phyloP scores from a whole-genome alignment of 2,888 invertebrate species.

The Clostera curtula region DNA sequence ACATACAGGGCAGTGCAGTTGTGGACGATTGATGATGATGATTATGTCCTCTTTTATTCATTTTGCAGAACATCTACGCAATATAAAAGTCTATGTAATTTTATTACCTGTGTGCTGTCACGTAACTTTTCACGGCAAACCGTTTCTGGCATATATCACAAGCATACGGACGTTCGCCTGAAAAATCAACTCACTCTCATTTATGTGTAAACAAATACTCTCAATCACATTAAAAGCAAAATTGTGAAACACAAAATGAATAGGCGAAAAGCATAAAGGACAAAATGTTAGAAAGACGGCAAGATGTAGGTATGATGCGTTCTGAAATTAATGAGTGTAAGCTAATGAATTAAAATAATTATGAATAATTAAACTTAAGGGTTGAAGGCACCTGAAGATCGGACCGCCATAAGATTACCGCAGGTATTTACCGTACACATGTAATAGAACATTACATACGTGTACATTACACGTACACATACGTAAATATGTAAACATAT shows the following conservation, averaged over 20 bases:
- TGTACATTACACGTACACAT: too few relatives aligned
- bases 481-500: too few relatives aligned
- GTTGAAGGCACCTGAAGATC: conserved; percentile 53
- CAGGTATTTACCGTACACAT: too few relatives aligned
- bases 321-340: conserved; percentile 63
- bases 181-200: conserved; percentile 22
- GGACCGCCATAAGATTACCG: too few relatives aligned
- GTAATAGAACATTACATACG: too few relatives aligned
- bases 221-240: conserved; percentile 6
- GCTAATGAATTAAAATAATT: conserved; percentile 52
- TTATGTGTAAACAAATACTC: conserved; percentile 2
- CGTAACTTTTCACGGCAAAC: conserved; percentile 87
- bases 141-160: conserved; percentile 87
- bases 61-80: too few relatives aligned
- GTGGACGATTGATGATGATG: too few relatives aligned
- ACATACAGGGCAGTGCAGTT: too few relatives aligned
- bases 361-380: conserved; percentile 42
- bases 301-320: conserved; percentile 64
- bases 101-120: conserved; percentile 80
- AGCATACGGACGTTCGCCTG: conserved; percentile 84
- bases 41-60: too few relatives aligned
- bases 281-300: conserved; percentile 71
- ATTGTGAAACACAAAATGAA: conserved; percentile 18
- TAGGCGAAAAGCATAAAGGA: conserved; percentile 40
- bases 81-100: too few relatives aligned